Evolutionary conservation across 2,113 vertebrate genomes (phyloP), one percentile per base, ranked within the genome.

Genomic region (Probosciger aterrimus): DNA sequence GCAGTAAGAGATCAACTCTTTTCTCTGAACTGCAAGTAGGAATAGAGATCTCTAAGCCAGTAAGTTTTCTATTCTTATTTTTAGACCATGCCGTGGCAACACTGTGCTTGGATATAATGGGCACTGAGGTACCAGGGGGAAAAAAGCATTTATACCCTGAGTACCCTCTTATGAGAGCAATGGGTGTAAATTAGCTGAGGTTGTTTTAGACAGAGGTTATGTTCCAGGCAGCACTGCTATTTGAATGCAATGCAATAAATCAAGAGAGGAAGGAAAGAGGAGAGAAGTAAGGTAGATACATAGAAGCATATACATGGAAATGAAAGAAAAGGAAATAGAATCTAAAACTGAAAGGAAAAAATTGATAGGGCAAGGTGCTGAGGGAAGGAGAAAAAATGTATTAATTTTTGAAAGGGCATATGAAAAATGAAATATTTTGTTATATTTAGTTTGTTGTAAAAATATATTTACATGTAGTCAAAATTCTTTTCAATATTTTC

Each of bases 31-130:
- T 30, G 35, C 33, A 90, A 90, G n/a, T 18, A 76, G 11, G 3
- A 2, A 1, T 31, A 62, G 62, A 79, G 65, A 41, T 63, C 25
- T 25, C n/a, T 43, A 68, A 55, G 23, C 15, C 47, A 60, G 3
- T 24, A 47, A 19, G 3, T 76, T 73, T 85, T 47, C 46, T 53
- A 3, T 53, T 47, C 9, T 46, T 65, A 13, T 2, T 53, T 4
- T n/a, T 71, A 55, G 52, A 35, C 6, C 5, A 8, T 1, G 4
- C 9, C 2, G 0, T 59, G 28, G n/a, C 13, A 60, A 55, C 47
- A 63, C 16, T 83, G 24, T 60, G 35, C 9, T 62, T 77, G 46
- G 68, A 39, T 65, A 18, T 31, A 35, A 31, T 18, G 60, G 53
- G 37, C 68, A 39, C 24, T 64, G 60, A 82, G 52, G 39, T 46